These are phyloP conservation scores for Semotilus atromaculatus DNA, from an alignment of 2,797 vertebrate genomes.

Conservation along the genomic window DNA sequence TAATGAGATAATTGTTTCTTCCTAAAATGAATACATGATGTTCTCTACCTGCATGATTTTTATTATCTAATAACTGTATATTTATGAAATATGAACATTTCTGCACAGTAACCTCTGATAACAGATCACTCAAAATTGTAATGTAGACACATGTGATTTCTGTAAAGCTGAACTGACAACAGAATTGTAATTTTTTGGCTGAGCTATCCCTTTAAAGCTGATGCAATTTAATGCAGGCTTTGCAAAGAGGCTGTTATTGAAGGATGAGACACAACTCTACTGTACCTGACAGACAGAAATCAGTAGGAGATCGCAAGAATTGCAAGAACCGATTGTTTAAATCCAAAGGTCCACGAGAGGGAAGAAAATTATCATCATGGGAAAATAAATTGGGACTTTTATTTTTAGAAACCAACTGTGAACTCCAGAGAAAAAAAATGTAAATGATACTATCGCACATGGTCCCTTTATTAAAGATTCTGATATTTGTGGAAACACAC, in stretches of 20 bases:
- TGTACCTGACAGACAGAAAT: not conserved
- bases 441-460: not conserved
- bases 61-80: too few relatives aligned
- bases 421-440: not conserved
- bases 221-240: slow-evolving; percentile 21
- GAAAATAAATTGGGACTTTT: not conserved
- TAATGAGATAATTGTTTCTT: too few relatives aligned
- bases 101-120: too few relatives aligned
- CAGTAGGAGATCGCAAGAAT: not conserved
- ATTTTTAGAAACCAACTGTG: not conserved
- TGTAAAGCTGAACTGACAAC: too few relatives aligned
- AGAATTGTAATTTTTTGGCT: not conserved
- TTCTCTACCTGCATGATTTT: too few relatives aligned
- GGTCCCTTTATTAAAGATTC: not conserved
- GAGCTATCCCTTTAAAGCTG: not conserved
- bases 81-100: too few relatives aligned
- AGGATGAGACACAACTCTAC: not conserved
- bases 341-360: not conserved
- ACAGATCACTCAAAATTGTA: too few relatives aligned
- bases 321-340: not conserved
- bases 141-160: too few relatives aligned
- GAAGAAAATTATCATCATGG: not conserved
- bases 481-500: not conserved
- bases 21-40: too few relatives aligned
- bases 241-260: not conserved